phyloP scores from a whole-genome alignment of 1,140 invertebrate genomes.

The Hylyphantes graminicola region DNA sequence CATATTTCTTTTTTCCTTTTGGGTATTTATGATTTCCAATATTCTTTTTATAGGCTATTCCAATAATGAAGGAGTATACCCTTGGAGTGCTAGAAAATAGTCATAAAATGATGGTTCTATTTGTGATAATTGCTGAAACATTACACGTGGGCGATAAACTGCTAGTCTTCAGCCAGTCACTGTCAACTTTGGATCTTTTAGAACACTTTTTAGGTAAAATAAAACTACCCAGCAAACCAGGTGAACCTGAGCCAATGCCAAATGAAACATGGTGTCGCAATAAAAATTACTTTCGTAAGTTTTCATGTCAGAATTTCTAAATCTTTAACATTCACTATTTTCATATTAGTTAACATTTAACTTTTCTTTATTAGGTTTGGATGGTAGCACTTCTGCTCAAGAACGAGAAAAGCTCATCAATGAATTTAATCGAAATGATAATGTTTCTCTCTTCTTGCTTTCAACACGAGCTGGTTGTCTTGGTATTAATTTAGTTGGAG shows the following conservation, averaged over 20 bases:
- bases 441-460: constrained; percentile 92
- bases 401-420: constrained; percentile 97
- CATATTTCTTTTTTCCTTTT: neutral
- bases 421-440: constrained; percentile 93
- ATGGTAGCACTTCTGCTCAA: constrained; percentile 92
- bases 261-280: constrained; percentile 84
- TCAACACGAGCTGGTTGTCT: constrained; percentile 96
- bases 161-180: constrained; percentile 95
- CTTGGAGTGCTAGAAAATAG: constrained; percentile 92
- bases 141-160: constrained; percentile 88
- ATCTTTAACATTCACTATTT: neutral
- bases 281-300: constrained; percentile 91
- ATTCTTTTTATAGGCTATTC: constrained; percentile 52
- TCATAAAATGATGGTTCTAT: constrained; percentile 94
- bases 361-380: constrained; percentile 72
- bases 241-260: constrained; percentile 49
- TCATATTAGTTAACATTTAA: neutral
- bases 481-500: constrained; percentile 95
- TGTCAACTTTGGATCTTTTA: constrained; percentile 96
- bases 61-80: constrained; percentile 81
- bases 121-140: constrained; percentile 91
- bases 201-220: constrained; percentile 91
- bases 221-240: constrained; percentile 78
- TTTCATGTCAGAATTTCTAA: constrained; percentile 4
- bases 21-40: neutral